Base-by-base conservation (phyloP, 2,797 vertebrate genomes). In the Clarias pachynema region DNA sequence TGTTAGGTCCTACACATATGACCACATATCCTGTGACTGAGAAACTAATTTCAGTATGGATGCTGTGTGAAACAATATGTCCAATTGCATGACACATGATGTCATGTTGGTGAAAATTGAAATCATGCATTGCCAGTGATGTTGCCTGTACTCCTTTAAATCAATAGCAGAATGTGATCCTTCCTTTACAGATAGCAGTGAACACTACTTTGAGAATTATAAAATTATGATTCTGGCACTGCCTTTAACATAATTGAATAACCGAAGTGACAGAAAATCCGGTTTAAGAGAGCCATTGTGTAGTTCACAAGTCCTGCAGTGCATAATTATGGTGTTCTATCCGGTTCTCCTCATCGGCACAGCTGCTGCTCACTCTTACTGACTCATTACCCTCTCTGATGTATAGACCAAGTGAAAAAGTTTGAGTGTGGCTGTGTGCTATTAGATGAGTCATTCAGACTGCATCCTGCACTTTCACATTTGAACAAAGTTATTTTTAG, bases 321-420 rank as follows among this genome's bases (percentile, higher is more conserved):
- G 63, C 87, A 66, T 85, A 85, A 86, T 86, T 74, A 84, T 68
- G 63, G 63, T 73, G 75, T 34, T 81, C 34, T 22, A 65, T 83
- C 59, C 26, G 57, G 56, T 69, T 70, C 62, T 70, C 57, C 75
- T 84, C 73, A 70, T 69, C 85, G 88, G 85, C 87, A 89, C 89
- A 89, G 89, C 86, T 87, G 85, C 88, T 78, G 79, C 65, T 86
- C 86, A 85, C 83, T 87, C 63, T 81, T 79, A 34, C 87, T 62
- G 79, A 85, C 82, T 89, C 87, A 89, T 90, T 85, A 86, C 81
- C 68, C 69, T 85, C 81, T 85, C 83, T 86, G 56, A 86, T 83
- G 73, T 83, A 81, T 34, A 65, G 82, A 77, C 78, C 83, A 84
- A 66, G 56, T 34, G 59, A 85, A 79, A 72, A 18, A 34, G 79